Evolutionary conservation across 1,140 invertebrate species (phyloP), one percentile per base, ranked within the genome.

Genomic region (Meloidogyne floridensis): DNA sequence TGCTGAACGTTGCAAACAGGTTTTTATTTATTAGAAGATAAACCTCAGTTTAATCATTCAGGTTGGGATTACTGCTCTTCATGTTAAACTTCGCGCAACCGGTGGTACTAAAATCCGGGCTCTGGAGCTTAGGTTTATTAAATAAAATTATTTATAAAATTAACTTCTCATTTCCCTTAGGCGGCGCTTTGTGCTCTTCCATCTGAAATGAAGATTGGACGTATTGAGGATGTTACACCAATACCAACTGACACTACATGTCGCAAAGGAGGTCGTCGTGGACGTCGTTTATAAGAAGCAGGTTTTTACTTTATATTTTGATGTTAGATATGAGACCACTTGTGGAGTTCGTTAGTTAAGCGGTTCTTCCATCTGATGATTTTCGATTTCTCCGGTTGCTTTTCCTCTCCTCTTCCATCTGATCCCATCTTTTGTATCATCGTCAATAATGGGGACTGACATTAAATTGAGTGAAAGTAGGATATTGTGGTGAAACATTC

Each of bases 251-350:
- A 99, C 92, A 95, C 95, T 54, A 99, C 97, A 20, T 94, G 97
- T 90, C 96, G 97, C 93, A 99, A 99, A 94, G 98, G 98, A 91
- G 98, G 97, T 93, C 94, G 97, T 90, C 94, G 98, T 92, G 98
- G 98, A 93, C 94, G 98, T 91, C 94, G 98, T 92, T 93, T 99
- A 93, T 99, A 98, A 94, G 73, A 20, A 18, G 20, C 2, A 81
- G 47, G 7, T 32, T 32, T 32, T 32, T 1, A 1, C 2, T 32
- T 32, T 32, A 32, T 32, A 32, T 32, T 32, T 32, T 32, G 2
- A 1, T 32, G 32, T 32, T 32, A 32, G 32, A 32, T 32, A 32
- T 32, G 32, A 32, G 32, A 32, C 32, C 32, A 2, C 32, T 32
- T 32, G 32, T 32, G 32, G 32, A 2, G 1, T 32, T 32, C 2